These are phyloP conservation scores for Gallinago media DNA, from an alignment of 2,113 vertebrate genomes.

Conservation along the genomic window DNA sequence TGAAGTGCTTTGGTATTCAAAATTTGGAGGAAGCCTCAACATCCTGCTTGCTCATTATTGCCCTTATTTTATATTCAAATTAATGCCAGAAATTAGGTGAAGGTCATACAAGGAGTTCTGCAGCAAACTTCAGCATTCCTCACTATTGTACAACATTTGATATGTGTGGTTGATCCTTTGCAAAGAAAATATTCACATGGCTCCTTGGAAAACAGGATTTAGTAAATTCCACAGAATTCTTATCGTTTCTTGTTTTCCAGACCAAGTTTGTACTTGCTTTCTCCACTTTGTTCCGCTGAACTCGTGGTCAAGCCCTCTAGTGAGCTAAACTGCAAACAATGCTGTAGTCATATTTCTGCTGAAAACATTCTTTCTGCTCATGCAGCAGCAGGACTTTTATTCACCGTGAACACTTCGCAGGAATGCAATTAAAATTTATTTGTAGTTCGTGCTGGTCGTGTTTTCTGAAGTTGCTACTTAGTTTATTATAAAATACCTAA, in stretches of 20 bases:
- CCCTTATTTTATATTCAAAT: slow-evolving; percentile 57
- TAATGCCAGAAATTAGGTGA: slow-evolving; percentile 45
- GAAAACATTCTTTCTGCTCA: not conserved
- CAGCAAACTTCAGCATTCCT: not conserved
- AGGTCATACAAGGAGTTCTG: slow-evolving; percentile 59
- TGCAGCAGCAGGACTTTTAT: not conserved
- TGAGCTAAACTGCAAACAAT: not conserved
- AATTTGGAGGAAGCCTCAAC: slow-evolving; percentile 47
- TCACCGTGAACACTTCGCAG: not conserved
- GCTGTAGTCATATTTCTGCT: fast-evolving
- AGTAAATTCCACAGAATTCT: not conserved
- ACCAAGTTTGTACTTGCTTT: not conserved
- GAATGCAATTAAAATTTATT: not conserved
- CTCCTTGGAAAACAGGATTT: not conserved
- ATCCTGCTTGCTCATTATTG: slow-evolving; percentile 59
- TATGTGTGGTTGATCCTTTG: fast-evolving
- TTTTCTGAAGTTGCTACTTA: not conserved
- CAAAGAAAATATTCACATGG: fast-evolving
- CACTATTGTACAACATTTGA: fast-evolving
- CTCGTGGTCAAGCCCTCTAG: fast-evolving
- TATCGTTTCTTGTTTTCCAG: not conserved
- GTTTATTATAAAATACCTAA: not conserved
- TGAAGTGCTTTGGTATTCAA: slow-evolving; percentile 40
- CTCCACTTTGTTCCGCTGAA: not conserved
- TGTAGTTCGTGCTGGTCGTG: not conserved